Evolutionary conservation across 1,140 invertebrate species (phyloP).

Genomic region (Drosophila oshimai): DNA sequence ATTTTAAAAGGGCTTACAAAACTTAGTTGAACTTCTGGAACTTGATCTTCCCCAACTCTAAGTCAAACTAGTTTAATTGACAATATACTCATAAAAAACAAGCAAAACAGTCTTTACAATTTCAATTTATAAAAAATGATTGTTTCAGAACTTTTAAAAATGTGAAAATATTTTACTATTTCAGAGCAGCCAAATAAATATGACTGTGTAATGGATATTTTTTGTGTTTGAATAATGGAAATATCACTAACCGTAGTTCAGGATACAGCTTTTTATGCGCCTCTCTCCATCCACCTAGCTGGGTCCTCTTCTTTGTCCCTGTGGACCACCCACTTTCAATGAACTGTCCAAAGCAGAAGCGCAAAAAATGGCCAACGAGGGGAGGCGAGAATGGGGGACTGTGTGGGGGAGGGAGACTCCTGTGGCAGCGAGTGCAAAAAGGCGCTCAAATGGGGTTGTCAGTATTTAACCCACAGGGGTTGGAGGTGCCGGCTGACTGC

Average conservation of each 20-base stretch:
- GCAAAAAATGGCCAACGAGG: slow-evolving; percentile 20
- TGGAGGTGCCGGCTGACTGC: slow-evolving; percentile 79
- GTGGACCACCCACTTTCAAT: slow-evolving; percentile 56
- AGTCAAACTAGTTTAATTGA: too few species aligned
- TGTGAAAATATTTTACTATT: too few species aligned
- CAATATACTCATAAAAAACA: too few species aligned
- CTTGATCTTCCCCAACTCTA: too few species aligned
- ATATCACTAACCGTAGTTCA: neutral
- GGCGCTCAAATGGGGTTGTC: slow-evolving; percentile 82
- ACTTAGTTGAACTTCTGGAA: too few species aligned
- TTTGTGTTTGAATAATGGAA: neutral
- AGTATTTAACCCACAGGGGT: slow-evolving; percentile 82
- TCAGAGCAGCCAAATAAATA: too few species aligned
- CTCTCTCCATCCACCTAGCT: neutral
- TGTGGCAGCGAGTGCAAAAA: slow-evolving; percentile 75
- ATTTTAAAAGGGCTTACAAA: too few species aligned
- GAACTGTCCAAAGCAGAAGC: slow-evolving; percentile 54
- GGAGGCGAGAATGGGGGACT: slow-evolving; percentile 14
- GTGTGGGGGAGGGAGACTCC: slow-evolving; percentile 47
- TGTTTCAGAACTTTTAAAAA: too few species aligned
- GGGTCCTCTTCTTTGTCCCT: neutral
- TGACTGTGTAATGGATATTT: neutral
- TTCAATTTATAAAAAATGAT: too few species aligned
- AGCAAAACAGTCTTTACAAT: too few species aligned
- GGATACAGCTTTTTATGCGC: neutral